Conservation (phyloP, 2,797 vertebrate genomes). For the Fratercula arctica region DNA sequence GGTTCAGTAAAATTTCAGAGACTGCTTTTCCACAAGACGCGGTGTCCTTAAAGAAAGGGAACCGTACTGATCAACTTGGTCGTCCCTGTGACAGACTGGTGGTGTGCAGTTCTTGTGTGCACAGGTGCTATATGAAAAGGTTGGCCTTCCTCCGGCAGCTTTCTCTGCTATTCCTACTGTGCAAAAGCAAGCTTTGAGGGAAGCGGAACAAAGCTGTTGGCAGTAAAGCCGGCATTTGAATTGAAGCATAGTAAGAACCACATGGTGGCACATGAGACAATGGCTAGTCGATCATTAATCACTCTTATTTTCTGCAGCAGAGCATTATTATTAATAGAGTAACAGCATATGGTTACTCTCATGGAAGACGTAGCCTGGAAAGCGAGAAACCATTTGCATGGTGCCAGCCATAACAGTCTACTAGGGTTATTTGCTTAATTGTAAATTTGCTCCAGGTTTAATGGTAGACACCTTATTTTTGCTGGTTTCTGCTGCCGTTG, state of each 20-base stretch:
- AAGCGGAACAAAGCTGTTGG: neutral
- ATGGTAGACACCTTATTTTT: neutral
- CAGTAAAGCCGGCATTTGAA: neutral
- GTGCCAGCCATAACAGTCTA: neutral
- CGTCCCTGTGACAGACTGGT: neutral
- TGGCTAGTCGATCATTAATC: neutral
- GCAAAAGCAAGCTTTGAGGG: neutral
- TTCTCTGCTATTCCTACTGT: neutral
- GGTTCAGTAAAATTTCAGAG: neutral
- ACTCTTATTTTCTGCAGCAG: neutral
- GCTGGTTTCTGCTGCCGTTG: neutral
- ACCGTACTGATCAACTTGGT: accelerated
- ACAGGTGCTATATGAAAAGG: neutral
- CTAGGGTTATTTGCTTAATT: neutral
- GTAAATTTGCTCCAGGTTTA: neutral
- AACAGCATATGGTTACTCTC: neutral
- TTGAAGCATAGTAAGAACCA: neutral
- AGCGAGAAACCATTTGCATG: neutral
- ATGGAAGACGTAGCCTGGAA: neutral
- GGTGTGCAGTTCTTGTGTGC: neutral
- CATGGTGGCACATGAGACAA: neutral
- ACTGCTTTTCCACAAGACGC: neutral
- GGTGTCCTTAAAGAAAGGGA: neutral
- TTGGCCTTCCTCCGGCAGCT: neutral
- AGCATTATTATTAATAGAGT: neutral